Conservation (phyloP, 2,888 invertebrate genomes). For the Stegana nigrithorax region DNA sequence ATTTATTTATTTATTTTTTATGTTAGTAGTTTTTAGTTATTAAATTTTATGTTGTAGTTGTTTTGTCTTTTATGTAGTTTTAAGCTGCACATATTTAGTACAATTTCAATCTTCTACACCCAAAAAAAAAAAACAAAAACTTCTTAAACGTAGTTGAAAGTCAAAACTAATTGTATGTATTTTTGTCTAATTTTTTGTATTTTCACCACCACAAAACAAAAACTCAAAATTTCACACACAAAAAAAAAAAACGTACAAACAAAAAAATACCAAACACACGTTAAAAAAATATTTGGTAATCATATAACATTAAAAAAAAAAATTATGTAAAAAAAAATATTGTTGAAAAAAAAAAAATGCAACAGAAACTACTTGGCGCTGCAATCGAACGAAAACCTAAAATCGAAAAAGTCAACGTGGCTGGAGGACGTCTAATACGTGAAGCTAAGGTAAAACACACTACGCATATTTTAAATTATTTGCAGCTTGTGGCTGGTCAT, state of each 20-base stretch:
- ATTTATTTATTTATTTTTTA: conserved; percentile 8
- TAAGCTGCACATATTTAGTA: conserved; percentile 51
- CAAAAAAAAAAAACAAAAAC: conserved; percentile 16
- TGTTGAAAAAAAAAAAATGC: conserved; percentile 36
- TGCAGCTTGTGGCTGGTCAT: no score
- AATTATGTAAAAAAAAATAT: conserved; percentile 33
- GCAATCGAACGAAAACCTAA: conserved; percentile 93
- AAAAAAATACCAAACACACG: conserved; percentile 40
- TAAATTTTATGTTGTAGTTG: conserved; percentile 40
- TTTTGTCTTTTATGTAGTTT: conserved; percentile 30
- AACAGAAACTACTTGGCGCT: conserved; percentile 93
- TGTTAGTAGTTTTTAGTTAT: conserved; percentile 27
- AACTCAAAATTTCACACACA: conserved; percentile 44
- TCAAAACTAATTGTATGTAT: conserved; percentile 65
- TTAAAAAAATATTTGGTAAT: no score
- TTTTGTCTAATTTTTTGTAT: conserved; percentile 67
- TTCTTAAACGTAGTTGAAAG: conserved; percentile 46
- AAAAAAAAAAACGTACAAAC: conserved; percentile 41
- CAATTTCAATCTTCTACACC: conserved; percentile 19
- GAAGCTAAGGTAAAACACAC: conserved; percentile 90
- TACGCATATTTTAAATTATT: conserved; percentile 33
- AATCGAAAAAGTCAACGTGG: conserved; percentile 94
- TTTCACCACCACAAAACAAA: conserved; percentile 51
- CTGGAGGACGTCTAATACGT: conserved; percentile 94
- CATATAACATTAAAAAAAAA: conserved; percentile 30